phyloP scores from a whole-genome alignment of 2,113 vertebrate species.

The Nothocercus nigrocapillus region DNA sequence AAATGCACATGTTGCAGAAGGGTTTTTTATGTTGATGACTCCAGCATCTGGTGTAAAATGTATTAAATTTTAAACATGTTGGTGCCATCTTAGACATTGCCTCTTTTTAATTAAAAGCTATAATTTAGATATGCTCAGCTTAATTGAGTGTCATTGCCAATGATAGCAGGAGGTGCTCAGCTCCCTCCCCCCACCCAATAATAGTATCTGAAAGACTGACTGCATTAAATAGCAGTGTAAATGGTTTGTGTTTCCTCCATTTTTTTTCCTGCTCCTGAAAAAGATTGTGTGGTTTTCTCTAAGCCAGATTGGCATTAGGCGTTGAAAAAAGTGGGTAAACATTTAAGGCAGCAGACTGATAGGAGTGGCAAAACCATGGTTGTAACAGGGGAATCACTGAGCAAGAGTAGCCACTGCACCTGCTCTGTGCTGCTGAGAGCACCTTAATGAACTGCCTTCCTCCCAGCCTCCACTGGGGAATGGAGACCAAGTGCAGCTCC shows the following conservation, averaged over 20 bases:
- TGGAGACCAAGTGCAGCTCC: fast-evolving
- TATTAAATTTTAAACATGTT: conserved; percentile 79
- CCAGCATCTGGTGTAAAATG: conserved; percentile 73
- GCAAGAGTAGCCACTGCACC: not conserved
- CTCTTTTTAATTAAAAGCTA: conserved; percentile 80
- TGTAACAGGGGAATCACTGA: not conserved
- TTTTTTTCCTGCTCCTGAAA: not conserved
- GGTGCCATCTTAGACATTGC: conserved; percentile 70
- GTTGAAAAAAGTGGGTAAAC: not conserved
- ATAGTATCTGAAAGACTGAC: conserved; percentile 23
- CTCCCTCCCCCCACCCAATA: conserved; percentile 38
- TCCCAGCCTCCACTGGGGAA: not conserved
- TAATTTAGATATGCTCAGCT: conserved; percentile 77
- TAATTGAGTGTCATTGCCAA: conserved; percentile 76
- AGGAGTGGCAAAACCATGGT: not conserved
- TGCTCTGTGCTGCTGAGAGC: not conserved
- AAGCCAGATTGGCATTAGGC: not conserved
- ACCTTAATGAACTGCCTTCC: not conserved
- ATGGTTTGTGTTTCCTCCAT: not conserved
- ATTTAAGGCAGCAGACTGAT: not conserved
- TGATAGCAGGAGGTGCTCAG: conserved; percentile 52
- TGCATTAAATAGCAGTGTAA: conserved; percentile 35
- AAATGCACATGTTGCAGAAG: conserved; percentile 70
- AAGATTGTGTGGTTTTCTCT: not conserved
- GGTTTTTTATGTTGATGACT: conserved; percentile 75